Percentiles rank a stretch among this genome's conserved stretches.
Conservation (phyloP, 2,888 invertebrate species). For the Phengaris alcon region DNA sequence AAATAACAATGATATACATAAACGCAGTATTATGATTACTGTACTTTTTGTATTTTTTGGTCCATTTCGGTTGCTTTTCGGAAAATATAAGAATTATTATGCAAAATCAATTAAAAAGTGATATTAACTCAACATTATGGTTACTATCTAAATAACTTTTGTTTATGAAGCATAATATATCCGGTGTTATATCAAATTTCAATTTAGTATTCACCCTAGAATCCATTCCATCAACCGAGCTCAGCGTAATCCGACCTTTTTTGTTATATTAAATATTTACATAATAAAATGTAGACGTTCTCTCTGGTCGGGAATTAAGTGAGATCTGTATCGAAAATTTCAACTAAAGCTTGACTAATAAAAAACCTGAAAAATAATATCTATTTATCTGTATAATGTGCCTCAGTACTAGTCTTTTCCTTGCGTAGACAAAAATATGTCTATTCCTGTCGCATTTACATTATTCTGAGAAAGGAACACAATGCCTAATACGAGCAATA, state of each 20-base stretch:
- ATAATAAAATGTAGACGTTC: constrained; percentile 36
- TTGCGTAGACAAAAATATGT: too few species aligned
- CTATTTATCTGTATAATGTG: background rate
- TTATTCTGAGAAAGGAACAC: too few species aligned
- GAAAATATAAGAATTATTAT: too few species aligned
- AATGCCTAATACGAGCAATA: too few species aligned
- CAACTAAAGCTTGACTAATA: background rate
- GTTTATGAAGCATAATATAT: background rate
- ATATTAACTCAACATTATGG: background rate
- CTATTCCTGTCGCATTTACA: too few species aligned
- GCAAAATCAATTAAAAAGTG: too few species aligned
- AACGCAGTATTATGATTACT: too few species aligned
- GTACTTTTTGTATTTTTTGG: too few species aligned
- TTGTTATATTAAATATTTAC: constrained; percentile 32
- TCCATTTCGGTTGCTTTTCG: too few species aligned
- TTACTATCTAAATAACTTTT: background rate
- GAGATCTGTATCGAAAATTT: constrained; percentile 32
- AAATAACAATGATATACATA: too few species aligned
- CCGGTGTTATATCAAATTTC: constrained; percentile 19
- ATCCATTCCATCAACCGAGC: constrained; percentile 27
- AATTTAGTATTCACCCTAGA: constrained; percentile 24
- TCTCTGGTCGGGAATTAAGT: constrained; percentile 34
- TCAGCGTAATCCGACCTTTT: constrained; percentile 27
- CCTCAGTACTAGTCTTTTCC: background rate
- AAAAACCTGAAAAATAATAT: background rate